Evolutionary conservation across 2,797 vertebrate species (phyloP).

Genomic region (Selene dorsalis): DNA sequence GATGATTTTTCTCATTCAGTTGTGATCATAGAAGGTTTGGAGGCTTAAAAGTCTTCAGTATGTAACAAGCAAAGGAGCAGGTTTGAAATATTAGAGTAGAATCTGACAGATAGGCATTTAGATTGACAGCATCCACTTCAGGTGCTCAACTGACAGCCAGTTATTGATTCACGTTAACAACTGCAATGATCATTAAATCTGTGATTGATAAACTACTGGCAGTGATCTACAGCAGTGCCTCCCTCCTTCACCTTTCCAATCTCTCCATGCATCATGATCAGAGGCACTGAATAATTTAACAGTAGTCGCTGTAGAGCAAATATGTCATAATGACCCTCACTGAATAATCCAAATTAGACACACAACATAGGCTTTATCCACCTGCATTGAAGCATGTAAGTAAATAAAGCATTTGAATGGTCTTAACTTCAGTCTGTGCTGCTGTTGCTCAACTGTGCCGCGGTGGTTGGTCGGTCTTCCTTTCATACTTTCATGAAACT

Average conservation of each 20-base stretch:
- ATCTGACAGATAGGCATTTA: slow-evolving; percentile 17
- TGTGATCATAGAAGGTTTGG: not conserved
- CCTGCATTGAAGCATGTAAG: not conserved
- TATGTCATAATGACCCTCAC: not conserved
- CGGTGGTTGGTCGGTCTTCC: not conserved
- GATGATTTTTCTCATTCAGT: not conserved
- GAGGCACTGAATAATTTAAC: slow-evolving; percentile 36
- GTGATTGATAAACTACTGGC: slow-evolving; percentile 41
- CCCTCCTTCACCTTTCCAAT: slow-evolving; percentile 19
- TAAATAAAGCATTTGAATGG: not conserved
- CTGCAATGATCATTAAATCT: slow-evolving; percentile 43
- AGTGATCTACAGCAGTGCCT: slow-evolving; percentile 22
- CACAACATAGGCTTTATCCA: not conserved
- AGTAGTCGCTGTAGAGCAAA: slow-evolving; percentile 11
- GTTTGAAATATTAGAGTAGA: slow-evolving; percentile 3
- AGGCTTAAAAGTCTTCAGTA: not conserved
- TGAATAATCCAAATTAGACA: not conserved
- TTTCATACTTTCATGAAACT: not conserved
- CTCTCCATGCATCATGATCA: slow-evolving; percentile 10
- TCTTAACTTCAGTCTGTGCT: not conserved
- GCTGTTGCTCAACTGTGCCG: not conserved
- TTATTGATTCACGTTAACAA: slow-evolving; percentile 42
- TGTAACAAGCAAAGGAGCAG: slow-evolving; percentile 6
- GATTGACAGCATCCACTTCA: slow-evolving; percentile 16
- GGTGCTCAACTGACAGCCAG: slow-evolving; percentile 13